Evolutionary conservation across 2,113 vertebrate genomes (phyloP), one percentile per base, ranked within the genome.

Genomic region (Colossoma macropomum): DNA sequence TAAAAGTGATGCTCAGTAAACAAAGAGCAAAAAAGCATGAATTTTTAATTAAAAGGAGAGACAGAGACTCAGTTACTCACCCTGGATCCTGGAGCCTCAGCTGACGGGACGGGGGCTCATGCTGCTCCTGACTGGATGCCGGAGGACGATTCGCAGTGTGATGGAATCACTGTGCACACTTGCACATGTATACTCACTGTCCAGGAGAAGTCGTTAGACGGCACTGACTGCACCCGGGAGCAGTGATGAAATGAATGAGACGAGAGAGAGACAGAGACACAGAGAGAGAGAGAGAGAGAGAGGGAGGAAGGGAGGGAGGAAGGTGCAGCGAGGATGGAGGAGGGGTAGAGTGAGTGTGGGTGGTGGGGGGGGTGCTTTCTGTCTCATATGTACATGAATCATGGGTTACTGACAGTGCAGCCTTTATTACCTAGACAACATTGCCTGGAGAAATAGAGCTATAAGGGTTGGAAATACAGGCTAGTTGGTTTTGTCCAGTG

Each of bases 221-320:
- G 70, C 54, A 63, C 73, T 70, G 81, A 62, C 70, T 81, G 80
- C 77, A 79, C 84, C 84, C 82, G 84, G 79, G 73, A 75, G 71
- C 81, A 75, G 75, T 38, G 69, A 79, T 79, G 79, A 86, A 81
- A 81, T 84, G 71, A 86, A 75, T 52, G 77, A 68, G 45, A 69
- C 11, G 85, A 66, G 81, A 66, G 77, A 48, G 71, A 62, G 71
- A 52, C 77, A 84, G 77, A 48, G 81, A 83, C 75, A 70, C 69
- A 74, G 75, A 78, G 79, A 77, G 74, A 73, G 78, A 77, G 71
- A 70, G 79, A 65, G 78, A 81, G 76, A 70, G 70, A 54, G 78
- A 81, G 76, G 63, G 70, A 54, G 79, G 48, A 65, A 81, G 77
- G 54, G 70, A 45, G 77, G 23, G 66, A 65, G 81, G 38, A 81